A percentile compares a stretch with the other conserved stretches of the same genome.
Conservation (phyloP, 1,140 invertebrate species). For the Brachionus asplanchnoidis region DNA sequence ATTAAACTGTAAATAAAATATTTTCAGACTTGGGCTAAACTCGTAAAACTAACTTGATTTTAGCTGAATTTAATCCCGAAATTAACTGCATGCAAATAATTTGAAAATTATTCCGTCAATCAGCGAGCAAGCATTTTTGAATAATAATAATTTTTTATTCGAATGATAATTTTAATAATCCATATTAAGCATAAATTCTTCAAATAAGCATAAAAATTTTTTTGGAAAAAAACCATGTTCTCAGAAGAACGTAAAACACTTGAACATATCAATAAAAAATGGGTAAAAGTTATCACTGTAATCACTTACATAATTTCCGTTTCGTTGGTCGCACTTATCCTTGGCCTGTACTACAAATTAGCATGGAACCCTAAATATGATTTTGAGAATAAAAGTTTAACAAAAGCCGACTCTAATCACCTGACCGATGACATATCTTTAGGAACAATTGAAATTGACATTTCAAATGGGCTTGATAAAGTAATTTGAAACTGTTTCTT, state of each 20-base stretch:
- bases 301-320: constrained; percentile 90
- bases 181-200: background rate
- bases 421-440: background rate
- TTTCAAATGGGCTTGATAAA: background rate
- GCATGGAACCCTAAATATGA: constrained; percentile 75
- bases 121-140: background rate
- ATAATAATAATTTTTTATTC: constrained; percentile 34
- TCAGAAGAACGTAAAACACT: constrained; percentile 14
- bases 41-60: background rate
- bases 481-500: background rate
- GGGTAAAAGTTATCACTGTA: constrained; percentile 82
- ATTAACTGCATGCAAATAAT: background rate
- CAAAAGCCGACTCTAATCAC: background rate
- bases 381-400: background rate
- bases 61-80: background rate
- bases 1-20: background rate
- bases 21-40: background rate
- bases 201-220: background rate
- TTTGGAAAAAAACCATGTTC: background rate
- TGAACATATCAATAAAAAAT: constrained; percentile 54
- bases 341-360: constrained; percentile 90
- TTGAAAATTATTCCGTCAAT: constrained; percentile 26
- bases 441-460: background rate
- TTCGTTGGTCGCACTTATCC: constrained; percentile 84
- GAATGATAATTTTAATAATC: constrained; percentile 17